Percentiles rank a stretch among this genome's conserved stretches.
Conservation (phyloP, 2,113 vertebrate species). For the Trichomycterus rosablanca region DNA sequence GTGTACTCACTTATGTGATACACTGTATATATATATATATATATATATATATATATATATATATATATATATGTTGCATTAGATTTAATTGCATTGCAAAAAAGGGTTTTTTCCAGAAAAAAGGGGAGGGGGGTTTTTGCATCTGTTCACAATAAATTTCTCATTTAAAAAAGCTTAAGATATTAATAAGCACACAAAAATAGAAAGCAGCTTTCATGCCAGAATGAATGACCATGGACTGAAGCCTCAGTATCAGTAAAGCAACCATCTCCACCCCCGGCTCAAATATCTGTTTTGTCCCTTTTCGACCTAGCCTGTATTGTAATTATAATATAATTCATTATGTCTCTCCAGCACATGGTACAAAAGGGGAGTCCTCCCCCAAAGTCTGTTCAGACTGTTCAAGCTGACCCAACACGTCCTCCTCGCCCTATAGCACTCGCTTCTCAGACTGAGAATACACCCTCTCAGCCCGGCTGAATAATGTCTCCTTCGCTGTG, state of each 20-base stretch:
- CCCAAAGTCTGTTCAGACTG: constrained; percentile 64
- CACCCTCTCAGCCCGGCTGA: constrained; percentile 58
- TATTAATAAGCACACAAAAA: too few species aligned
- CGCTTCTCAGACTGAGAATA: constrained; percentile 57
- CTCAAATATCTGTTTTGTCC: constrained; percentile 76
- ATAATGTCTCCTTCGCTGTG: constrained; percentile 61
- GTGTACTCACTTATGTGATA: too few species aligned
- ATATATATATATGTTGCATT: too few species aligned
- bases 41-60: too few species aligned
- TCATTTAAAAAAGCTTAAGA: too few species aligned
- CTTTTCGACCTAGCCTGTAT: constrained; percentile 72
- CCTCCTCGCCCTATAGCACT: constrained; percentile 61
- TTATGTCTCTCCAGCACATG: constrained; percentile 71
- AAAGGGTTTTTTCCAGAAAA: too few species aligned
- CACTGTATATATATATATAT: too few species aligned
- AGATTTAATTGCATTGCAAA: too few species aligned
- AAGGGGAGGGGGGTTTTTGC: too few species aligned
- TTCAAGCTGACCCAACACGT: constrained; percentile 70
- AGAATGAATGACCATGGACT: constrained; percentile 32
- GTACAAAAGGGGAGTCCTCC: constrained; percentile 68
- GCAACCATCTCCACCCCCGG: constrained; percentile 67
- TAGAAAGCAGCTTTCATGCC: too few species aligned
- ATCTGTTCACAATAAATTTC: too few species aligned
- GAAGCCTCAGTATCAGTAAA: constrained; percentile 58
- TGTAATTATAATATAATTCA: constrained; percentile 83